A percentile compares a stretch with the other conserved stretches of the same genome.
phyloP scores from a whole-genome alignment of 2,113 vertebrate genomes.

The Neofelis nebulosa region DNA sequence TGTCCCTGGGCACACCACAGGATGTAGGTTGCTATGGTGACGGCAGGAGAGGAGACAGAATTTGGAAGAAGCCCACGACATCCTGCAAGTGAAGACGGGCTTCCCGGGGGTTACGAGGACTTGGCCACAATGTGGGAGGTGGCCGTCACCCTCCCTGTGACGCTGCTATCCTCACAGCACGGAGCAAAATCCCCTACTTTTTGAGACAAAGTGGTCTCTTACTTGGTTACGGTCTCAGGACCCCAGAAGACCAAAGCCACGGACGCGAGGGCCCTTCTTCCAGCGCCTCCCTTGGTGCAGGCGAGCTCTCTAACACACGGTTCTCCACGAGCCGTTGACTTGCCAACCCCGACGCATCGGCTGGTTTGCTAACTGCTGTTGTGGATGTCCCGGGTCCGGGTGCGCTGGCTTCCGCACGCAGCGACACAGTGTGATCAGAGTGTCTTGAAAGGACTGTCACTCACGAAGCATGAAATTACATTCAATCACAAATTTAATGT shows the following conservation, averaged over 20 bases:
- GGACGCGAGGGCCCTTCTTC: not conserved
- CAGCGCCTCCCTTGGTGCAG: fast-evolving
- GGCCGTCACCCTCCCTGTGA: not conserved
- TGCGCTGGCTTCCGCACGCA: not conserved
- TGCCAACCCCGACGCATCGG: fast-evolving
- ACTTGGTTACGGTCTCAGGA: not conserved
- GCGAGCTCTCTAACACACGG: fast-evolving
- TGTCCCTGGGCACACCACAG: not conserved
- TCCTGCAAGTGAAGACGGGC: not conserved
- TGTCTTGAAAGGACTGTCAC: slow-evolving; percentile 62
- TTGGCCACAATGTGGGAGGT: not conserved
- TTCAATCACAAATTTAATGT: slow-evolving; percentile 84
- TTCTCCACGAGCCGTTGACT: fast-evolving
- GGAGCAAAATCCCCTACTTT: not conserved
- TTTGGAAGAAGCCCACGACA: slow-evolving; percentile 34
- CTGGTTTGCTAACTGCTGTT: not conserved
- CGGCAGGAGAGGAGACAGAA: not conserved
- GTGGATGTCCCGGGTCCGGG: not conserved
- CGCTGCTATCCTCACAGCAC: fast-evolving
- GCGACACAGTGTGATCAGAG: slow-evolving; percentile 13
- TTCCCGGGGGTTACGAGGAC: not conserved
- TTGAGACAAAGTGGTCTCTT: not conserved
- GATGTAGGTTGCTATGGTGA: slow-evolving; percentile 66
- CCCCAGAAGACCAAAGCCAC: not conserved
- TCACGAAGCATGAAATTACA: slow-evolving; percentile 81